These are phyloP conservation scores for Kryphioiulus occultus DNA, from an alignment of 2,888 invertebrate genomes.

Conservation along the genomic window DNA sequence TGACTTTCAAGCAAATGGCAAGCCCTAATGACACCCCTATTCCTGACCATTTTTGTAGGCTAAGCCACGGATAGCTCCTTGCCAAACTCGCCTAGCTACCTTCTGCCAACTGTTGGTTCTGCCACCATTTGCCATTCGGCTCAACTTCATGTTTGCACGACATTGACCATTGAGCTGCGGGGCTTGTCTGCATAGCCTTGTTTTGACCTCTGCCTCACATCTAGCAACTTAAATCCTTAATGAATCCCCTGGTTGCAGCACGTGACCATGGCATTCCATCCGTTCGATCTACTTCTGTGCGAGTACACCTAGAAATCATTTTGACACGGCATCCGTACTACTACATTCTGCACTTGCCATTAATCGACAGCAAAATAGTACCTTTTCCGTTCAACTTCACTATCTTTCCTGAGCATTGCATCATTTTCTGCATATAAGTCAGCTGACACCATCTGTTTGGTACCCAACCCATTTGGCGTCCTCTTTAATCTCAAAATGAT, in stretches of 20 bases:
- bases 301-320: constrained; percentile 5
- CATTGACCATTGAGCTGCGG: constrained; percentile 22
- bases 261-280: constrained; percentile 2
- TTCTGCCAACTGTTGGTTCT: constrained; percentile 34
- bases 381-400: constrained; percentile 5
- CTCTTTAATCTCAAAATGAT: neutral
- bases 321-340: constrained; percentile 27
- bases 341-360: constrained; percentile 5
- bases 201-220: constrained; percentile 42
- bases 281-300: neutral
- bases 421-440: constrained; percentile 5
- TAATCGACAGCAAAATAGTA: constrained; percentile 5
- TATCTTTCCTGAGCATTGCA: constrained; percentile 5
- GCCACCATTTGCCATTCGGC: constrained; percentile 30
- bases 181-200: neutral
- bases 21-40: constrained; percentile 47
- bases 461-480: constrained; percentile 5
- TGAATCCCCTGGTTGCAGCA: constrained; percentile 21
- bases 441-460: neutral
- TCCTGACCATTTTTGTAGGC: constrained; percentile 52
- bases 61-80: constrained; percentile 49
- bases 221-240: constrained; percentile 28
- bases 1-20: constrained; percentile 7
- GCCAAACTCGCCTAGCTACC: constrained; percentile 43
- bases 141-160: constrained; percentile 39